Conservation (phyloP, 2,113 vertebrate genomes). For the Circaetus gallicus region DNA sequence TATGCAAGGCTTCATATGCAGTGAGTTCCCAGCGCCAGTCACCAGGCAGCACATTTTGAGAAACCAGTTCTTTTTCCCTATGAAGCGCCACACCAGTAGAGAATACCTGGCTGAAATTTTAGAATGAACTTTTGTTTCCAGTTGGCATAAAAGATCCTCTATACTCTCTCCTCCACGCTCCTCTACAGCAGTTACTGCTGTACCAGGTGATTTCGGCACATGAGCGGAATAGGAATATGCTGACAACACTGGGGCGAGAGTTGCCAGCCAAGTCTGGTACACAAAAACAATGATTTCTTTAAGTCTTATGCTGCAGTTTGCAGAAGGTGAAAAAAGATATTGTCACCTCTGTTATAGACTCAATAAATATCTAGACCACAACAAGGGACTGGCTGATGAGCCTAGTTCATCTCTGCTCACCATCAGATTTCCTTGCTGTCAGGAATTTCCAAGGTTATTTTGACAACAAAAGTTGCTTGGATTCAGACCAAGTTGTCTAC, state of each 20-base stretch:
- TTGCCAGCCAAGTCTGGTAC: background rate
- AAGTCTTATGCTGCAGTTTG: background rate
- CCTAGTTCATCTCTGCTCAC: background rate
- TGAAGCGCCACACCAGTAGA: background rate
- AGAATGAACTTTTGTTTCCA: background rate
- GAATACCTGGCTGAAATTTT: background rate
- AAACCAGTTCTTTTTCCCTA: background rate
- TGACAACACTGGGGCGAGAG: background rate
- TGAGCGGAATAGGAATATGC: background rate
- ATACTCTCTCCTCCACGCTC: background rate
- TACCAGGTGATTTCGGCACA: background rate
- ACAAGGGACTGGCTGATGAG: background rate
- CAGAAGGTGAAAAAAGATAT: background rate
- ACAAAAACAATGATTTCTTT: background rate
- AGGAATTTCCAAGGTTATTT: constrained; percentile 40
- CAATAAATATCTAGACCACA: background rate
- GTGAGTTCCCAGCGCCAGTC: background rate
- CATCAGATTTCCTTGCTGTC: background rate
- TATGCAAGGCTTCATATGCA: background rate
- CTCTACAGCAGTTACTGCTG: background rate
- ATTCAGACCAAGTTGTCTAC: background rate
- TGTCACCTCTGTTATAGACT: background rate
- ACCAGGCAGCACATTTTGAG: background rate
- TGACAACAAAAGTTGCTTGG: constrained; percentile 4
- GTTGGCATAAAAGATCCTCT: background rate